These are phyloP conservation scores for Catharus bicknelli DNA, from an alignment of 2,113 vertebrate genomes.

Conservation along the genomic window DNA sequence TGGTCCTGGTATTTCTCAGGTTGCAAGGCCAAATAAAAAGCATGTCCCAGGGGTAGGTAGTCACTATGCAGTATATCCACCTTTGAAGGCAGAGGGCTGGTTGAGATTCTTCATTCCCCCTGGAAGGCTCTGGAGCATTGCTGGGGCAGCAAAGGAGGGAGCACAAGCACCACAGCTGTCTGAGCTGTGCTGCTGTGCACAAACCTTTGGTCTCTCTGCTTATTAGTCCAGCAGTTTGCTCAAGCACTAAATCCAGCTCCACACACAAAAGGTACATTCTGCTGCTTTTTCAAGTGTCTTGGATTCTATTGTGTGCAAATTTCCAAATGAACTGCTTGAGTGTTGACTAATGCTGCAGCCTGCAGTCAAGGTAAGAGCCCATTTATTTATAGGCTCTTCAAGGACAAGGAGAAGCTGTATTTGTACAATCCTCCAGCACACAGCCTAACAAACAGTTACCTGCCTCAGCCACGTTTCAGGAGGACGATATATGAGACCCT, in stretches of 20 bases:
- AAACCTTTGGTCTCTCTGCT: background rate
- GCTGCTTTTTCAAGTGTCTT: conserved; percentile 54
- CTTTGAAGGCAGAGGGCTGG: fast-evolving
- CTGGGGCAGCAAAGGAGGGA: background rate
- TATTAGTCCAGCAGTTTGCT: background rate
- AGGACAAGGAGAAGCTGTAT: conserved; percentile 62
- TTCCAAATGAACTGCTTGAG: conserved; percentile 65
- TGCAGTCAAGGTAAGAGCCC: conserved; percentile 64
- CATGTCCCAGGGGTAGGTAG: background rate
- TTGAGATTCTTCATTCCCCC: background rate
- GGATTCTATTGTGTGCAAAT: conserved; percentile 60
- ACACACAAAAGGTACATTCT: conserved; percentile 36
- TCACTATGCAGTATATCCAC: fast-evolving
- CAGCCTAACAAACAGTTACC: conserved; percentile 49
- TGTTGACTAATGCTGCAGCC: conserved; percentile 68
- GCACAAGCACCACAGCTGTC: fast-evolving
- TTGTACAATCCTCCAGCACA: conserved; percentile 59
- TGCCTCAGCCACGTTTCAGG: background rate
- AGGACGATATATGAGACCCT: conserved; percentile 33
- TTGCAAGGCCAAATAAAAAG: background rate
- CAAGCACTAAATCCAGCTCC: background rate
- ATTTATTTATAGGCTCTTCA: conserved; percentile 69
- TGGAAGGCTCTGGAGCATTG: background rate
- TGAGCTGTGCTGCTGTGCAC: fast-evolving
- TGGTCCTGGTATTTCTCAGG: background rate